Base-by-base conservation (phyloP, 2,888 invertebrate species). In the Synergus gifuensis region DNA sequence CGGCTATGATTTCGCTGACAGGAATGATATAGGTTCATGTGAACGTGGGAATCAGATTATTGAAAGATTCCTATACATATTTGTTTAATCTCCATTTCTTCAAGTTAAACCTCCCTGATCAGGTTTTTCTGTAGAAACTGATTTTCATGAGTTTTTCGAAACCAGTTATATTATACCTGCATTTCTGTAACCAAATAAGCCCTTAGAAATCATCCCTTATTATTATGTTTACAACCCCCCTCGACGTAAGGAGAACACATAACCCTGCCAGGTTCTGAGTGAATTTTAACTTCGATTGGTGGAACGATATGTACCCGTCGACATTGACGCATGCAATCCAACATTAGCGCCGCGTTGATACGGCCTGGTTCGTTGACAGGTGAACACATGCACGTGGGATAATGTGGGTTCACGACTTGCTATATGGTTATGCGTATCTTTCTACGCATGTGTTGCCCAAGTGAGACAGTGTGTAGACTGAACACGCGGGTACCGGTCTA, bases 271-370 rank as follows among this genome's bases (percentile, higher is more conserved):
- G 69, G 49, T 69, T 77, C 77, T 83, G 82, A 82, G 66, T 79
- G 69, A 81, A 28, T 28, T 28, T 28, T 28, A 28, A 79, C 79
- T 80, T 82, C 83, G 86, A 86, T 86, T 78, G 83, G 77, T 67
- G 42, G 60, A 62, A 44, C 28, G 85, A 85, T 85, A 84, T 73
- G 79, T 64, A 11, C 42, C 42, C 49, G 42, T 22, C 54, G 76
- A 79, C 78, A 82, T 77, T 60, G 66, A 80, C 66, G 78, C 73
- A 28, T 77, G 54, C n/a, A n/a, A 62, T 40, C 18, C 44, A 58
- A 49, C 80, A 78, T 76, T 80, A 73, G 81, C 60, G 60, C 76
- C 67, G 54, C 80, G 63, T 67, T 44, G 69, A 69, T 69, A 28
- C 46, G 60, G 46, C 79, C 49, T 16, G 76, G 62, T 49, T 77